A percentile compares a stretch with the other conserved stretches of the same genome.
Conservation (phyloP, 2,113 vertebrate species). For the Tylochromis polylepis region DNA sequence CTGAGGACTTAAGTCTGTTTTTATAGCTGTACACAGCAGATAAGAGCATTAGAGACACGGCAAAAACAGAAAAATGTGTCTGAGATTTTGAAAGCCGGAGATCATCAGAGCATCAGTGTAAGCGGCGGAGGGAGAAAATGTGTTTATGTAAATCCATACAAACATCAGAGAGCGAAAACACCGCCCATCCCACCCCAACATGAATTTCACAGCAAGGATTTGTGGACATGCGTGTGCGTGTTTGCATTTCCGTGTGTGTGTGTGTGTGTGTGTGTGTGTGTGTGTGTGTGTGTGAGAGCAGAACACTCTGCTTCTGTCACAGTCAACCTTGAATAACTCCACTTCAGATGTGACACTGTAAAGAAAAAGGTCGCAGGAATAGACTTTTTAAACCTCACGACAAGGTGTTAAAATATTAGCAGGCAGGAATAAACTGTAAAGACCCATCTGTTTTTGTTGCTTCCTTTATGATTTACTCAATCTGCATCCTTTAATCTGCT, state of each 20-base stretch:
- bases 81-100: not conserved
- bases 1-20: not conserved
- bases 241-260: not conserved
- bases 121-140: not conserved
- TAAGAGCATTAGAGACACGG: slow-evolving; percentile 31
- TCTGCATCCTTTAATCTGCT: slow-evolving; percentile 1
- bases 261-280: not conserved
- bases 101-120: not conserved
- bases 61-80: not conserved
- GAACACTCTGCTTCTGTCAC: not conserved
- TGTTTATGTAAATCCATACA: not conserved
- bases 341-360: not conserved
- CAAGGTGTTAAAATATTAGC: not conserved
- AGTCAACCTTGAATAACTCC: not conserved
- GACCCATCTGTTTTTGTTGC: not conserved
- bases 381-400: not conserved
- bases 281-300: not conserved
- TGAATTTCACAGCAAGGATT: slow-evolving; percentile 40
- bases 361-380: not conserved
- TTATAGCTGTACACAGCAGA: slow-evolving; percentile 4
- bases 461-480: not conserved
- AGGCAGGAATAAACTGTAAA: not conserved
- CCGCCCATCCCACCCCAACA: slow-evolving; percentile 14
- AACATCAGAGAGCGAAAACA: slow-evolving; percentile 10
- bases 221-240: slow-evolving; percentile 26